Evolutionary conservation across 2,888 invertebrate species (phyloP), one percentile per base, ranked within the genome.

Genomic region (Chalcis sispes): DNA sequence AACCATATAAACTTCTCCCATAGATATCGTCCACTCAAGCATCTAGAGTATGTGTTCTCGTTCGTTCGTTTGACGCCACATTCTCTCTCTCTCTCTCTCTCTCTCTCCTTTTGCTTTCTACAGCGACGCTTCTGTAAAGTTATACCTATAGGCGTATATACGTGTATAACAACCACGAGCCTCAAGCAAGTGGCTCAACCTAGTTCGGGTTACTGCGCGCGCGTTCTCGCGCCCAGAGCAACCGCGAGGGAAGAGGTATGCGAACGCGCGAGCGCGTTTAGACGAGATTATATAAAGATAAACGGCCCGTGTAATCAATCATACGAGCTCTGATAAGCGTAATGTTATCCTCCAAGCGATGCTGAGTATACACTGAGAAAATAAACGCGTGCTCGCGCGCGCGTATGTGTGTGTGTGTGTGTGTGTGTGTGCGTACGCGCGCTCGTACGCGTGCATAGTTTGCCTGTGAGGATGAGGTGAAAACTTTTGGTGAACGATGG

Each of bases 241-340:
- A n/a, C n/a, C n/a, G 10, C 5, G 36, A 36, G 5, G 5, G 36
- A 7, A 36, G 4, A 36, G 5, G 36, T 10, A 36, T 10, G 36
- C 4, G 36, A 10, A 36, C 5, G 10, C 36, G 36, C 36, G 36
- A 29, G 36, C 61, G 59, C 58, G 59, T 36, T 3, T 42, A 42
- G 54, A 40, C 59, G 56, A 64, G 64, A 48, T 72, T 54, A 29
- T 42, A 56, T n/a, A 69, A 72, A 69, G 62, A 64, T 65, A 77
- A 77, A 67, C 70, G 65, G 72, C 40, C 62, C 73, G 70, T 72
- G 75, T 76, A 77, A 80, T 80, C 79, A 79, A 81, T 80, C 79
- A 79, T 78, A 65, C 64, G 65, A 65, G 59, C 74, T 74, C 58
- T 64, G 80, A 80, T 77, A 75, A 78, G 79, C 79, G 74, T 73